Evolutionary conservation across 2,888 invertebrate species (phyloP), one percentile per base, ranked within the genome.

Genomic region (Dasypolia templi): DNA sequence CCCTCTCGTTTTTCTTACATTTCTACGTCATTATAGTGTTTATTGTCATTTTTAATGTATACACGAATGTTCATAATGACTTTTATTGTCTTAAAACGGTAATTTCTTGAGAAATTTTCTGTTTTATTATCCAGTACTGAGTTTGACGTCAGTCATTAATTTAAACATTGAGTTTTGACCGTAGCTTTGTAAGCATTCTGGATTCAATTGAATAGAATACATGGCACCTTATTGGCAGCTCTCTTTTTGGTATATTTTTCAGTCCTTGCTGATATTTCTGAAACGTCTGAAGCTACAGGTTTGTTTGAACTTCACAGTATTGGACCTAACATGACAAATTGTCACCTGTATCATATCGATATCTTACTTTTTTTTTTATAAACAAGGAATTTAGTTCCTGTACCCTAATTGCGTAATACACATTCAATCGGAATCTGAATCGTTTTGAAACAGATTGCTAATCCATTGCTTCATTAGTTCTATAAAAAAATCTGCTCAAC

Each of bases 21-120:
- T 91, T 91, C 70, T 87, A 85, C 87, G 91, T 93, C 92, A 92
- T 93, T 93, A 92, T 88, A 87, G 85, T 88, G 89, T 93, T 93
- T 93, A 93, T 92, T 91, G 89, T 90, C 88, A 88, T 91, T 92
- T 90, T 92, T 92, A 92, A 93, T 89, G 92, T 88, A 89, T 88
- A 92, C 92, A 91, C 92, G 89, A 92, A 91, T 85, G 87, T 83
- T 85, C 83, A 85, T 93, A 92, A 93, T 93, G 91, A 92, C 88
- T 86, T 89, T 90, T 90, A 89, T 88, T 87, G 88, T 88, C 85
- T 75, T 90, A 90, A 92, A 89, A 89, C 86, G 81, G 89, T 91
- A 88, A 86, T 88, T 89, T 87, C 89, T 86, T 88, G 87, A 85
- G 82, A 87, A 86, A 77, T 64, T 58, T 65, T 56, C 19, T 32